phyloP scores from a whole-genome alignment of 2,113 vertebrate species.

The Dipodomys stephensi region DNA sequence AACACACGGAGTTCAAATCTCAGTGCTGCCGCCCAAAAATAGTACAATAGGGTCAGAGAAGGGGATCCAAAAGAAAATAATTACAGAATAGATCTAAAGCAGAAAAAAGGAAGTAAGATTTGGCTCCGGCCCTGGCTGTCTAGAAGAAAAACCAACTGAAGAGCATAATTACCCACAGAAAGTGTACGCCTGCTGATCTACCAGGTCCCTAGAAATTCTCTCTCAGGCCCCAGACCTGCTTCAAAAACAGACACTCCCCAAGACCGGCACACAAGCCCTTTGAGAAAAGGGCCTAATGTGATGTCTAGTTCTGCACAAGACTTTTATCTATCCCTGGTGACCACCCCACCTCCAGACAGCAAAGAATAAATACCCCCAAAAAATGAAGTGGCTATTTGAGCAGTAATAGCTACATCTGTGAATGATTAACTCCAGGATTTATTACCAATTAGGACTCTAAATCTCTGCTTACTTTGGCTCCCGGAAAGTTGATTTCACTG shows the following conservation, averaged over 20 bases:
- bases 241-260: not conserved
- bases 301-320: not conserved
- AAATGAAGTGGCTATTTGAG: constrained; percentile 43
- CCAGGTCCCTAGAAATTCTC: not conserved
- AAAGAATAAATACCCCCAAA: not conserved
- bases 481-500: constrained; percentile 53
- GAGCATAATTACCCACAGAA: not conserved
- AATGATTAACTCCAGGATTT: constrained; percentile 62
- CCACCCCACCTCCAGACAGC: not conserved
- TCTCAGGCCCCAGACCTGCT: not conserved
- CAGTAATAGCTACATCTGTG: constrained; percentile 56
- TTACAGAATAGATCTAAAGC: not conserved
- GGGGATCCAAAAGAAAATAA: not conserved
- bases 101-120: not conserved
- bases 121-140: not conserved
- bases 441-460: constrained; percentile 70
- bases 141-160: not conserved
- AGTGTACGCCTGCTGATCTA: not conserved
- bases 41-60: not conserved
- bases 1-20: too few species aligned
- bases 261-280: not conserved
- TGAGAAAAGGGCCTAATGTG: not conserved
- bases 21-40: too few species aligned
- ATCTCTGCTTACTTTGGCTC: constrained; percentile 64
- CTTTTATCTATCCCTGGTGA: not conserved